Evolutionary conservation across 2,888 invertebrate species (phyloP).

Genomic region (Ypsolopha sequella): DNA sequence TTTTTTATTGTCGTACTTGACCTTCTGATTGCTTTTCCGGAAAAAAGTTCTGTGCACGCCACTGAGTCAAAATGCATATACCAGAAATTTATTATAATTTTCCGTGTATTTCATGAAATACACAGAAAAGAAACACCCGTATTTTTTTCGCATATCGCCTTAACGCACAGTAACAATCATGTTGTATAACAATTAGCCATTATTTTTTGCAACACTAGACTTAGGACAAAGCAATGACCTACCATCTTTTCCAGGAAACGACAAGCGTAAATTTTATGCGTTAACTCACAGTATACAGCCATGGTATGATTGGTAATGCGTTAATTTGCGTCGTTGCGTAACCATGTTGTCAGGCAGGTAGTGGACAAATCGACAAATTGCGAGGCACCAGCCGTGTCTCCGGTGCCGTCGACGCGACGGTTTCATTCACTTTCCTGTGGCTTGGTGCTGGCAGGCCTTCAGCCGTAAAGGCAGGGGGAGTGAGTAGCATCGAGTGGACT

Average conservation of each 20-base stretch:
- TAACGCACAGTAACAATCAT: too few relatives aligned
- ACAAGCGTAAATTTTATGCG: not conserved
- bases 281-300: not conserved
- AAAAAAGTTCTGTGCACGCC: too few relatives aligned
- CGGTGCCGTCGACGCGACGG: constrained; percentile 24
- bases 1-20: too few relatives aligned
- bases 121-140: too few relatives aligned
- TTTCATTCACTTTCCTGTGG: constrained; percentile 25
- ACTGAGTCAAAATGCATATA: too few relatives aligned
- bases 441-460: not conserved
- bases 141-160: too few relatives aligned
- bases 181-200: too few relatives aligned
- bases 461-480: not conserved
- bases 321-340: constrained; percentile 55
- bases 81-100: too few relatives aligned
- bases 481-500: not conserved
- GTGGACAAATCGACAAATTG: constrained; percentile 57
- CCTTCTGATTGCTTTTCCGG: too few relatives aligned
- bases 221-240: too few relatives aligned
- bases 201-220: too few relatives aligned
- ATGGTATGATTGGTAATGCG: constrained; percentile 18
- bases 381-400: constrained; percentile 56
- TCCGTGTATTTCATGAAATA: too few relatives aligned
- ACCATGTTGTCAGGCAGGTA: constrained; percentile 22
- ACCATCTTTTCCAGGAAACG: not conserved